Base-by-base conservation (phyloP, 1,140 invertebrate species). In the Drosophila lini region DNA sequence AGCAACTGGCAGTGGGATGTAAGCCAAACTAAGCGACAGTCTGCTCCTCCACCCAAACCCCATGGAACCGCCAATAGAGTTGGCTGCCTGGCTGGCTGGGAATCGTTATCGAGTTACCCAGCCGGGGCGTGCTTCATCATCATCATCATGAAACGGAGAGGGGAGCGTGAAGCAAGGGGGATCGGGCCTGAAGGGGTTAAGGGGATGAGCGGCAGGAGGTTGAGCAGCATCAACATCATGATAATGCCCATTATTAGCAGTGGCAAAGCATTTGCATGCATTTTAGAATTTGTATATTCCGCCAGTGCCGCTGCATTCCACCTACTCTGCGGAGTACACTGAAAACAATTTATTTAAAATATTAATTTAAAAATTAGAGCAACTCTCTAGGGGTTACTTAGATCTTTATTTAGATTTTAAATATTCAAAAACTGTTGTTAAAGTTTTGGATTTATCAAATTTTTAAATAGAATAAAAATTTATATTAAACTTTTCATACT, bases 221-320 rank as follows among this genome's bases (percentile, higher is more conserved):
- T 47, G 48, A 45, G 62, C 59, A 64, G 34, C 79, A 69, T 71
- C 48, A 82, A 52, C 76, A 88, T 77, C 78, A 86, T 88, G 79
- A 88, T 86, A 82, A 82, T 85, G 64, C 78, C 82, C 71, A 86
- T 86, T 86, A 86, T 86, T 82, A 86, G 82, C 83, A 88, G 76
- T 81, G 57, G 81, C 78, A 81, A 53, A 64, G 78, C 82, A 78
- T 74, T 78, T 75, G 60, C 82, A 81, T 75, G 81, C 69, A 75
- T 75, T 81, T 78, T 71, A 70, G 80, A 74, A 83, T 83, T 82
- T 79, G 62, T 75, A 80, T 83, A 78, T 81, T 63, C 74, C 74
- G 58, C 53, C 69, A 56, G 40, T 32, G 57, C 16, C n/a, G 22
- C 16, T 15, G 31, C 59, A 64, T 36, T 31, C 44, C 47, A 34